A percentile compares a stretch with the other conserved stretches of the same genome.
Evolutionary conservation across 2,113 vertebrate species (phyloP).

Genomic region (Scophthalmus maximus): DNA sequence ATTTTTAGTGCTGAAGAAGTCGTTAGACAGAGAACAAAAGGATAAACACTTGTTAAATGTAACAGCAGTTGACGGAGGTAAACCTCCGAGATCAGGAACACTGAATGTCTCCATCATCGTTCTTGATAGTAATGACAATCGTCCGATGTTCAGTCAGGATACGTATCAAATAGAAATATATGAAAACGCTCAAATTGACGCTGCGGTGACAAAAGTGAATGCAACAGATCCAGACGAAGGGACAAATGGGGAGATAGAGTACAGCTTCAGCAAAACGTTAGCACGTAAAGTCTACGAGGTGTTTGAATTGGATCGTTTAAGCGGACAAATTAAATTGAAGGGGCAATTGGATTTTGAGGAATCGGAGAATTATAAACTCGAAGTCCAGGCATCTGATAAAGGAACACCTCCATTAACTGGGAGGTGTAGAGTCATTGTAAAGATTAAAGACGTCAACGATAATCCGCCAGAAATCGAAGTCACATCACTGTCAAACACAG

Average conservation of each 20-base stretch:
- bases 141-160: slow-evolving; percentile 55
- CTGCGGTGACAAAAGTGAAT: slow-evolving; percentile 27
- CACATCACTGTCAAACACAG: slow-evolving; percentile 71
- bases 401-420: slow-evolving; percentile 60
- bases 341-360: slow-evolving; percentile 51
- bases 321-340: slow-evolving; percentile 45
- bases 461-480: slow-evolving; percentile 80
- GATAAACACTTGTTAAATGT: slow-evolving; percentile 16
- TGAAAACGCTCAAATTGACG: slow-evolving; percentile 46
- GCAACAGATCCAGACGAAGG: slow-evolving; percentile 63
- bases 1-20: slow-evolving; percentile 62
- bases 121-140: slow-evolving; percentile 77
- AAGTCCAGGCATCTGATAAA: slow-evolving; percentile 64
- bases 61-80: slow-evolving; percentile 74
- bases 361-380: slow-evolving; percentile 56
- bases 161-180: slow-evolving; percentile 48
- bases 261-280: slow-evolving; percentile 53
- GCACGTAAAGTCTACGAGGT: slow-evolving; percentile 3
- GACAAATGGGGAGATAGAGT: slow-evolving; percentile 36
- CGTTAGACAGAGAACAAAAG: slow-evolving; percentile 66
- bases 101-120: slow-evolving; percentile 62
- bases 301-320: slow-evolving; percentile 55
- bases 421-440: slow-evolving; percentile 71
- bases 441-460: slow-evolving; percentile 85
- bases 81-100: slow-evolving; percentile 55